These are phyloP conservation scores for Archegozetes longisetosus DNA, from an alignment of 1,140 invertebrate genomes.

Conservation along the genomic window DNA sequence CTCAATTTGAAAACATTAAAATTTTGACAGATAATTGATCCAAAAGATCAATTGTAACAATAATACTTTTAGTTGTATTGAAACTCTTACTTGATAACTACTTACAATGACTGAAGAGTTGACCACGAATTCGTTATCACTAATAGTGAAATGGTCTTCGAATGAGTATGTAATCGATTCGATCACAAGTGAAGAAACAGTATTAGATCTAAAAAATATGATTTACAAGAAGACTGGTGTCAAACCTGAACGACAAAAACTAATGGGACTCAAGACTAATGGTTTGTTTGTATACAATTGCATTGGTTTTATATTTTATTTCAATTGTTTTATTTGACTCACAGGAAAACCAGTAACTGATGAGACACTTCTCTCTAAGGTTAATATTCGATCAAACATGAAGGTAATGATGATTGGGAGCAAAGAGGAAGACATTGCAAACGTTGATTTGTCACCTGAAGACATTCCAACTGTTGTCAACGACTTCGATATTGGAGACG, in stretches of 20 bases:
- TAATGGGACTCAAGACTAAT: conserved; percentile 61
- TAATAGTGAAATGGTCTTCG: conserved; percentile 67
- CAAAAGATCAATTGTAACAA: too few relatives aligned
- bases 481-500: conserved; percentile 58
- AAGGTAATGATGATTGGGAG: conserved; percentile 97
- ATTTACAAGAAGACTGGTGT: conserved; percentile 67
- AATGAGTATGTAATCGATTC: conserved; percentile 57
- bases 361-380: conserved; percentile 16
- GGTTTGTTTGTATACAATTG: conserved; percentile 6
- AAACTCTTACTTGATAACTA: too few relatives aligned
- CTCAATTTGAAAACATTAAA: too few relatives aligned
- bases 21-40: too few relatives aligned
- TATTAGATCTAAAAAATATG: conserved; percentile 51
- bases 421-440: conserved; percentile 71
- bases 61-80: too few relatives aligned
- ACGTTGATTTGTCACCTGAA: conserved; percentile 51
- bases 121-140: not conserved
- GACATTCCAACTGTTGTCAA: conserved; percentile 40
- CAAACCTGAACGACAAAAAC: conserved; percentile 73
- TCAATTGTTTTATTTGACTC: conserved; percentile 34
- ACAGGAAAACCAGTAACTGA: conserved; percentile 21
- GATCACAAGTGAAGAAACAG: conserved; percentile 47
- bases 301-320: conserved; percentile 18
- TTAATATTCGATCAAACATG: conserved; percentile 37
- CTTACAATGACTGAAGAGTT: not conserved